phyloP scores from a whole-genome alignment of 92 coral and sea anemone species.

The Zoanthus solanderi region DNA sequence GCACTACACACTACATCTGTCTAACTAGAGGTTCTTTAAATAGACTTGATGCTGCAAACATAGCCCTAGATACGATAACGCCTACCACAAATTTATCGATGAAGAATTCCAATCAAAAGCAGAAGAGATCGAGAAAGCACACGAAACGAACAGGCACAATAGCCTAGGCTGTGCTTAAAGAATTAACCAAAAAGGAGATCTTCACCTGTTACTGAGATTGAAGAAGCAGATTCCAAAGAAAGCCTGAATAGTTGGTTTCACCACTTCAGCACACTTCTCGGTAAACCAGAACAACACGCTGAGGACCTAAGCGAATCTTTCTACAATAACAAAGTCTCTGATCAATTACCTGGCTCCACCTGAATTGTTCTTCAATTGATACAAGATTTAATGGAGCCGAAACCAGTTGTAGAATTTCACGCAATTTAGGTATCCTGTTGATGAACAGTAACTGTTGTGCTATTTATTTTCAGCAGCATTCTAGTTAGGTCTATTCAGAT shows the following conservation, averaged over 20 bases:
- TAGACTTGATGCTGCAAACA: slow-evolving; percentile 4
- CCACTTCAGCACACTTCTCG: slow-evolving; percentile 8
- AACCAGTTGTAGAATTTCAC: too few species aligned
- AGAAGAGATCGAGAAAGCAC: not conserved
- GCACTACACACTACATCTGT: not conserved
- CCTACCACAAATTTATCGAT: not conserved
- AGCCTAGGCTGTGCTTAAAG: not conserved
- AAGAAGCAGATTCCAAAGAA: slow-evolving; percentile 15
- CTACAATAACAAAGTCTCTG: slow-evolving; percentile 8
- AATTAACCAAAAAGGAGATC: slow-evolving; percentile 4
- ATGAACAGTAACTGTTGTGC: too few species aligned
- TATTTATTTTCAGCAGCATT: too few species aligned
- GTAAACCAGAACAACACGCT: not conserved
- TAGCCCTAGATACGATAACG: not conserved
- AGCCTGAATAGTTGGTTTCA: not conserved
- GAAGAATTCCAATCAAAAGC: slow-evolving; percentile 1
- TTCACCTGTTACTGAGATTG: slow-evolving; percentile 1
- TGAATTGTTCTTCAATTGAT: too few species aligned
- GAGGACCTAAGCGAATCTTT: not conserved
- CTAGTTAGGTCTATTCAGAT: too few species aligned
- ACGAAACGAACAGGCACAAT: not conserved
- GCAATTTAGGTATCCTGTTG: too few species aligned
- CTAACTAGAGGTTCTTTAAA: slow-evolving; percentile 5
- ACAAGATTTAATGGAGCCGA: too few species aligned
- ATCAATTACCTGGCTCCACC: not conserved